Base-by-base conservation (phyloP, 2,888 invertebrate species). In the Aspidapion aeneum region DNA sequence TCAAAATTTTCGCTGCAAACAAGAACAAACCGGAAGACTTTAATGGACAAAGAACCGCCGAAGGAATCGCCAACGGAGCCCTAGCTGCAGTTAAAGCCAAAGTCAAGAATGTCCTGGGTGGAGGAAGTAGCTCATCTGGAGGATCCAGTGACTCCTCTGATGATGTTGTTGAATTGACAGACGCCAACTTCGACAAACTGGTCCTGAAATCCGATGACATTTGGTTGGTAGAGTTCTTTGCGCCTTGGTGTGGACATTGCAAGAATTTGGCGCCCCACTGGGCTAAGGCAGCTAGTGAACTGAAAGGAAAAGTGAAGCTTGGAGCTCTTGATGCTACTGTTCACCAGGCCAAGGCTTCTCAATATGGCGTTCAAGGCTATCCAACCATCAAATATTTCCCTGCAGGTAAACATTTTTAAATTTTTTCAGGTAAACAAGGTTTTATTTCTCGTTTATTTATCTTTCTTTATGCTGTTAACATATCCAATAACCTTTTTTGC, bases 151-250 rank as follows among this genome's bases (percentile, higher is more conserved):
- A 50, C 3, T 59, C 64, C 9, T 57, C 48, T 55, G 62, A 65
- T 12, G 87, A 89, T 78, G 98, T 99, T 18, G 81, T 99, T 70
- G 96, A 96, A 75, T 82, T 99, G 67, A 99, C 98, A 0, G 98
- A 99, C 78, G 87, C 89, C 68, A 99, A 99, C 84, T 99, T 99
- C 80, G 92, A 97, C 69, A 89, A 93, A 78, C 80, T 91, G 61
- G 98, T 99, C 17, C 78, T 98, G 71, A 86, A 94, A 71, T 96
- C 96, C 57, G 94, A 98, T 17, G 98, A 98, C 75, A 86, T 96
- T 79, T 98, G 98, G 97, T 81, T 99, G 71, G 96, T 99, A 1
- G 98, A 98, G 81, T 98, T 99, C 85, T 98, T 89, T 80, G 98
- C 98, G 3, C 94, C 94, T 0, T 96, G 96, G 93, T 97, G 96